Conservation (phyloP, 30 jellyfish, hydroid and myxozoan species). For the Mastigias papua region DNA sequence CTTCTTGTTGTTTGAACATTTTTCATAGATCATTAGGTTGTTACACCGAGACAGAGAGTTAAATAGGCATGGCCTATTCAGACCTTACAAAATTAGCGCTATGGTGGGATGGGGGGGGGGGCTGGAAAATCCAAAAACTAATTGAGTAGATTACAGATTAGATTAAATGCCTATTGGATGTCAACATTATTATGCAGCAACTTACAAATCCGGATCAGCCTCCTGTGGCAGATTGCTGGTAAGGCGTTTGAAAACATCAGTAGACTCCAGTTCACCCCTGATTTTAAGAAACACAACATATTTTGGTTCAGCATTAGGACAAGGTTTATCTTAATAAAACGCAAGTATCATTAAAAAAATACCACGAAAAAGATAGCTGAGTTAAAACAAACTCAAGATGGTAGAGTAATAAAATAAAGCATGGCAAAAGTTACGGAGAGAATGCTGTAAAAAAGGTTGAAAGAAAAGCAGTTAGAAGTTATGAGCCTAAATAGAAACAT, state of each 20-base stretch:
- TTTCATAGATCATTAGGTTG: too few relatives aligned
- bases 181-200: slow-evolving; percentile 1
- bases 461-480: too few relatives aligned
- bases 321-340: neutral
- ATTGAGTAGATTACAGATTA: neutral
- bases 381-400: neutral
- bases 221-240: slow-evolving; percentile 96
- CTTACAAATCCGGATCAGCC: slow-evolving; percentile 98
- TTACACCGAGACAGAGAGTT: too few relatives aligned
- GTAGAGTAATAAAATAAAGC: too few relatives aligned
- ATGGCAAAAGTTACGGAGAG: neutral
- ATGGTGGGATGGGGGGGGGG: too few relatives aligned
- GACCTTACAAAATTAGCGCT: too few relatives aligned
- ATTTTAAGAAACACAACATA: slow-evolving; percentile 14
- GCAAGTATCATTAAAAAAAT: too few relatives aligned
- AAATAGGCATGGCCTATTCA: too few relatives aligned
- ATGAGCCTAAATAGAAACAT: too few relatives aligned
- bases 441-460: neutral
- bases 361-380: too few relatives aligned
- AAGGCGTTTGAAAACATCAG: slow-evolving; percentile 94
- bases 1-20: too few relatives aligned
- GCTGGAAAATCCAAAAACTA: neutral
- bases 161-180: neutral
- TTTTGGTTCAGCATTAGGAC: slow-evolving; percentile 17
- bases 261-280: slow-evolving; percentile 84